These are phyloP conservation scores for Phalanger gymnotis DNA, from an alignment of 2,797 vertebrate species.

Conservation along the genomic window DNA sequence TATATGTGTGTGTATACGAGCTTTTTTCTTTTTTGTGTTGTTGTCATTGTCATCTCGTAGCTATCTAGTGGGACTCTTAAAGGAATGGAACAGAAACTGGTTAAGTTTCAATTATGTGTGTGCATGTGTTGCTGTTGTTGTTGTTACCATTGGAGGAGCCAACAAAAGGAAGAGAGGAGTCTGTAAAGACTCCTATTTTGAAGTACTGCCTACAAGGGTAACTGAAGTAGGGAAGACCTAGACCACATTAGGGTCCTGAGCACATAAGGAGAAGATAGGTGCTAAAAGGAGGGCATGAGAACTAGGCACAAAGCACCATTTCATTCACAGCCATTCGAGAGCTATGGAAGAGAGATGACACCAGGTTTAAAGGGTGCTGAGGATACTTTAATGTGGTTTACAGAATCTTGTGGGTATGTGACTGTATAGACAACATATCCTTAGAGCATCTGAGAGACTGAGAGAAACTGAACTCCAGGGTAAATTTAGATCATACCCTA, in stretches of 20 bases:
- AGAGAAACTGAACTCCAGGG: background rate
- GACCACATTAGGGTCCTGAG: background rate
- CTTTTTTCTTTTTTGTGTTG: background rate
- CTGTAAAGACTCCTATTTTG: background rate
- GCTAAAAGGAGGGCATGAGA: background rate
- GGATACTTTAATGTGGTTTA: background rate
- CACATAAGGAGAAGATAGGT: background rate
- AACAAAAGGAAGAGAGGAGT: background rate
- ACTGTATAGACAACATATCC: background rate
- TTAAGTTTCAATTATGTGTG: background rate
- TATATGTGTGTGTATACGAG: too few species aligned
- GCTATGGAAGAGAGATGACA: background rate
- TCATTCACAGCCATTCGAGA: background rate
- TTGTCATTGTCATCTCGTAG: too few species aligned
- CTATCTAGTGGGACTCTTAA: background rate
- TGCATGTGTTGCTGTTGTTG: background rate
- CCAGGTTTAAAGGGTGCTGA: background rate
- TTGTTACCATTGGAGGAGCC: background rate
- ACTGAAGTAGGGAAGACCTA: background rate
- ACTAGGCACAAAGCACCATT: background rate
- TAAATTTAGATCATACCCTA: conserved; percentile 2
- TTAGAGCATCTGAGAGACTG: background rate
- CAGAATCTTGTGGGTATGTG: background rate
- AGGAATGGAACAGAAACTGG: background rate
- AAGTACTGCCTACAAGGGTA: background rate